phyloP scores from a whole-genome alignment of 2,888 invertebrate genomes.

The Drosophila antonietae region DNA sequence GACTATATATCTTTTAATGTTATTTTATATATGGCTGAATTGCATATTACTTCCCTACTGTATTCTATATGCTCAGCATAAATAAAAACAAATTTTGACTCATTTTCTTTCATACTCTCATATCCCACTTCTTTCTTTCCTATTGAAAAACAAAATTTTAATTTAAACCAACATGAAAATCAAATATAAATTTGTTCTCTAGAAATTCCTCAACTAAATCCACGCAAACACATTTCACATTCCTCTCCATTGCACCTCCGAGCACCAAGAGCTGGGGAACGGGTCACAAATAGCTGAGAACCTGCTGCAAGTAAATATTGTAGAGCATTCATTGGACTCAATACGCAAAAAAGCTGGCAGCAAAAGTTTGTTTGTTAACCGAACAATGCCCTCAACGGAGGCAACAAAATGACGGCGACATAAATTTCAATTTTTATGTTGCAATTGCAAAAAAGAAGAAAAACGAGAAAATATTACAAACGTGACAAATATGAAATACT shows the following conservation, averaged over 20 bases:
- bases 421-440: conserved; percentile 76
- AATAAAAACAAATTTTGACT: not conserved
- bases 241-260: conserved; percentile 10
- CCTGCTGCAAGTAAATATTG: conserved; percentile 26
- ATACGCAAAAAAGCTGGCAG: conserved; percentile 41
- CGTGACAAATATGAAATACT: not conserved
- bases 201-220: conserved; percentile 3
- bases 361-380: conserved; percentile 39
- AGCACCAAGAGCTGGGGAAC: not conserved
- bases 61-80: not conserved
- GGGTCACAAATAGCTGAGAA: conserved; percentile 12
- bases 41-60: too few relatives aligned
- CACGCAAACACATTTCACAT: conserved; percentile 15
- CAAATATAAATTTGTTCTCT: not conserved
- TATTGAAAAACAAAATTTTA: not conserved
- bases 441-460: conserved; percentile 57
- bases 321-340: conserved; percentile 54
- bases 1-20: too few relatives aligned
- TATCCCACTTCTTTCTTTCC: not conserved
- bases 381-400: conserved; percentile 58
- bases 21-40: too few relatives aligned
- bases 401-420: conserved; percentile 58
- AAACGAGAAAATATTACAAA: not conserved
- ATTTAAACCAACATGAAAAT: not conserved
- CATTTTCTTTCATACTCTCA: not conserved